Base-by-base conservation (phyloP, 2,113 vertebrate genomes). In the Lepus timidus region DNA sequence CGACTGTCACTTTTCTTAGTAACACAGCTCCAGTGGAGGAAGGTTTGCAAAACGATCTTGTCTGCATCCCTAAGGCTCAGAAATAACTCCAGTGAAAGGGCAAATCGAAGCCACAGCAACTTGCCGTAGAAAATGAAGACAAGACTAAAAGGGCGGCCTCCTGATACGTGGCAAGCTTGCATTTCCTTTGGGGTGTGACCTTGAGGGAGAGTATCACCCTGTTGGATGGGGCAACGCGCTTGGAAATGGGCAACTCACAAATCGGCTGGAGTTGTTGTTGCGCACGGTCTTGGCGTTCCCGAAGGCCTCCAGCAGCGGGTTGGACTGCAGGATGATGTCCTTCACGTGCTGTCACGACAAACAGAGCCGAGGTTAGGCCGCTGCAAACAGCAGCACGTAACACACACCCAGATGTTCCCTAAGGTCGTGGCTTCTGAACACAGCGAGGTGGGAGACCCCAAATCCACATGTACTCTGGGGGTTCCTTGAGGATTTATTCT, bases 211-310 rank as follows among this genome's bases (percentile, higher is more conserved):
- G 75, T 83, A 33, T 0, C 67, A 49, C 58, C 88, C 79, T 5
- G 68, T 86, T 29, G 44, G 87, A 87, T 44, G 67, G 33, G 88
- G 65, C 25, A 51, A 17, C 1, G 39, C 11, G 52, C 13, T 52
- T 2, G 0, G 22, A 58, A 23, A 44, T 0, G 36, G 58, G 31
- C 33, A 55, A 98, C 99, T 99, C 98, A 99, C 99, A 92, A 99
- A 99, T 99, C 99, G 98, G 98, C 99, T 99, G 97, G 99, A 99
- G 98, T 99, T 99, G 98, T 99, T 99, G 98, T 99, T 99, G 95
- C 99, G 99, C 33, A 99, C 98, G 0, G 99, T 99, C 98, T 99
- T 99, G 96, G 99, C 99, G 0, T 99, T 99, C 65, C 99, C 99
- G 29, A 99, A 99, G 90, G 99, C 99, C 96, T 99, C 99, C 49